Evolutionary conservation across 92 coral and sea anemone species (phyloP).

Genomic region (Umimayanthus chanpuru): DNA sequence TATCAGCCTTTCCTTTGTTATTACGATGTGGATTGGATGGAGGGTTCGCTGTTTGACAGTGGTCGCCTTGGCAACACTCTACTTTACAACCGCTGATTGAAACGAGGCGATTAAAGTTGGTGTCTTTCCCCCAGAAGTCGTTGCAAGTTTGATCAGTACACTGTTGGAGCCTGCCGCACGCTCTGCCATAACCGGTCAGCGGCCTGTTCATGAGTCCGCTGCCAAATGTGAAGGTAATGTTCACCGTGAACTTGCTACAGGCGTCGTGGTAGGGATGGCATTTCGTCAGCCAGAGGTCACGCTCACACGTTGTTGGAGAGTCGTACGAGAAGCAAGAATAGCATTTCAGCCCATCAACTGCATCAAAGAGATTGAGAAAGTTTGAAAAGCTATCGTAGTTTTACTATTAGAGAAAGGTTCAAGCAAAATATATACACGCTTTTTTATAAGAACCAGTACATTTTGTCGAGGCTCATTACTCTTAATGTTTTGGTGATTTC

Average conservation of each 20-base stretch:
- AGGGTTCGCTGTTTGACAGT: conserved; percentile 22
- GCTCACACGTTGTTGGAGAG: conserved; percentile 8
- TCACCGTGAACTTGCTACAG: conserved; percentile 15
- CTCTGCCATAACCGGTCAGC: conserved; percentile 44
- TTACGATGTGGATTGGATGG: conserved; percentile 28
- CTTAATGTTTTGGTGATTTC: no score
- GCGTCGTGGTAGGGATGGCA: conserved; percentile 27
- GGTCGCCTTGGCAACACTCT: conserved; percentile 38
- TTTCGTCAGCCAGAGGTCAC: conserved; percentile 25
- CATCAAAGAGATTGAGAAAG: no score
- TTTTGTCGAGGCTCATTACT: no score
- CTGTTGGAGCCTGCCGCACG: conserved; percentile 36
- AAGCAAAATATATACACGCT: no score
- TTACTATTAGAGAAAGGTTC: no score
- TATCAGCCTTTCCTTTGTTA: neutral
- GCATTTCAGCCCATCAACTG: conserved; percentile 18
- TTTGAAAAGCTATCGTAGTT: no score
- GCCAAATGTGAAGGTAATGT: conserved; percentile 21
- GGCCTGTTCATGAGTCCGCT: neutral
- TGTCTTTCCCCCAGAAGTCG: conserved; percentile 33
- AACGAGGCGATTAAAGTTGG: conserved; percentile 31
- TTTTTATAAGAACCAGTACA: no score
- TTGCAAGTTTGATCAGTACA: conserved; percentile 25
- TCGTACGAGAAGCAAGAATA: conserved; percentile 36
- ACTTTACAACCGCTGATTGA: conserved; percentile 15